These are phyloP conservation scores for Enteromius radiatus DNA, from an alignment of 2,797 vertebrate species.

Conservation along the genomic window DNA sequence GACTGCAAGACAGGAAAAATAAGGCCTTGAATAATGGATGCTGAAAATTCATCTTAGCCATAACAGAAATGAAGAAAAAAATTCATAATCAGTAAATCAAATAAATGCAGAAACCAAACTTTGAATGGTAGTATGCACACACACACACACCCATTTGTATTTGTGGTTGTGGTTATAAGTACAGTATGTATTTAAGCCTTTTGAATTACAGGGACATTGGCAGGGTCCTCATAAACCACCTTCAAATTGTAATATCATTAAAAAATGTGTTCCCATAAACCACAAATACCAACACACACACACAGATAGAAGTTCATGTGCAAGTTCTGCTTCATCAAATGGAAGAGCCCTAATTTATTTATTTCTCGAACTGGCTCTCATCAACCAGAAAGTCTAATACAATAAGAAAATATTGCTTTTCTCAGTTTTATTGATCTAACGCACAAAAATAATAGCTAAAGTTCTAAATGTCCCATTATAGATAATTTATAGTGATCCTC, in stretches of 20 bases:
- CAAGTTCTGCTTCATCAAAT: neutral
- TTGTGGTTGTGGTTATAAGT: no score
- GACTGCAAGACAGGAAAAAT: neutral
- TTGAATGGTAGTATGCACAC: neutral
- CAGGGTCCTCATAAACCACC: no score
- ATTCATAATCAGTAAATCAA: neutral
- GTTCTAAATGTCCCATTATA: neutral
- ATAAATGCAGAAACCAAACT: neutral
- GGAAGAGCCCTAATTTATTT: neutral
- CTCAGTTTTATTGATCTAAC: neutral
- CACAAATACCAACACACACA: no score
- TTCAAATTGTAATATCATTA: no score
- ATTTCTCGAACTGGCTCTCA: neutral
- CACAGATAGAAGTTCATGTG: neutral
- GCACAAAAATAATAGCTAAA: neutral
- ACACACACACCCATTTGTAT: no score
- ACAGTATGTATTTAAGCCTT: no score
- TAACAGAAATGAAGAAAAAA: neutral
- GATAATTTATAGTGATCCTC: constrained; percentile 3
- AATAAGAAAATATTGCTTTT: neutral
- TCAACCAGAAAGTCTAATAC: neutral
- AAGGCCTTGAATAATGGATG: neutral
- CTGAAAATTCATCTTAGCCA: neutral
- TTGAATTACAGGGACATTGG: no score
- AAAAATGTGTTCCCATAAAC: no score